phyloP scores from a whole-genome alignment of 1,140 invertebrate species.

The Conus betulinus region DNA sequence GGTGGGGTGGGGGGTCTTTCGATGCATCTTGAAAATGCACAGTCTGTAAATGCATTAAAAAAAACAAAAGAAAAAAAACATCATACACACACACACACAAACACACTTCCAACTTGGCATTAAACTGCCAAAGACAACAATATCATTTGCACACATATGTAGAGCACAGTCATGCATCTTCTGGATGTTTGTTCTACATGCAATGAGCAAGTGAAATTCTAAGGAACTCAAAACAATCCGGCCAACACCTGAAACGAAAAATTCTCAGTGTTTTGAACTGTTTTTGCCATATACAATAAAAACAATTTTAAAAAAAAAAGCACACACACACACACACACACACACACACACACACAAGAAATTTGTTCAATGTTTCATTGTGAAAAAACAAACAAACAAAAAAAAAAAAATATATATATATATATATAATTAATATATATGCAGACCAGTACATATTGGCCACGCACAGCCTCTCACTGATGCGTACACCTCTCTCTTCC shows the following conservation, averaged over 20 bases:
- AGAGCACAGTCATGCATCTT: neutral
- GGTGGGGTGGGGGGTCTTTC: neutral
- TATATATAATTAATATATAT: no score
- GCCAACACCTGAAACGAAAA: neutral
- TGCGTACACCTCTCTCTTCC: no score
- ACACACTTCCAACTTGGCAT: neutral
- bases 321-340: no score
- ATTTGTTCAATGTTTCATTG: no score
- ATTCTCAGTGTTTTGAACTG: neutral
- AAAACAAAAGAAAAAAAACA: neutral
- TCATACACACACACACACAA: no score
- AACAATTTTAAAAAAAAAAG: no score
- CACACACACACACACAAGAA: no score
- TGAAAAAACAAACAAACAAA: no score
- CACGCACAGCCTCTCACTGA: no score
- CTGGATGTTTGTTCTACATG: neutral
- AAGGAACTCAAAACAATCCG: neutral
- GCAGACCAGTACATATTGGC: neutral
- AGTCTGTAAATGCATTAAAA: neutral
- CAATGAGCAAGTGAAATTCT: neutral
- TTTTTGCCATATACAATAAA: no score
- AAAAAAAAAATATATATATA: no score
- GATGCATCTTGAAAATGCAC: neutral
- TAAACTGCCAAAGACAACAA: neutral
- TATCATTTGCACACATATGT: neutral